These are phyloP conservation scores for Harpalus rufipes DNA, from an alignment of 2,888 invertebrate genomes.

Conservation along the genomic window DNA sequence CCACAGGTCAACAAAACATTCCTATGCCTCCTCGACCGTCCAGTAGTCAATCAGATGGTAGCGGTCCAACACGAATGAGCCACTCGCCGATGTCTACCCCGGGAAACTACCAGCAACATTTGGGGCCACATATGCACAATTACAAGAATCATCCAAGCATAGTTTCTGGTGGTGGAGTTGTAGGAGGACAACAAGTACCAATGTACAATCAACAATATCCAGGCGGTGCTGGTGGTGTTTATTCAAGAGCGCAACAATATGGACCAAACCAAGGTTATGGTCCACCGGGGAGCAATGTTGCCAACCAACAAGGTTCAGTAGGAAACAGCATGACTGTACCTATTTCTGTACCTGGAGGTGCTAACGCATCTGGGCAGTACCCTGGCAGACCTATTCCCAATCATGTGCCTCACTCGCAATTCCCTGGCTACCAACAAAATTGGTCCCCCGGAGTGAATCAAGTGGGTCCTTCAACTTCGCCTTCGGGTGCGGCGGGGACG, in stretches of 20 bases:
- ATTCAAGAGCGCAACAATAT: conserved; percentile 79
- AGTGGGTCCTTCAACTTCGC: conserved; percentile 75
- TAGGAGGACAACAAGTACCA: conserved; percentile 78
- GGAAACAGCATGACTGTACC: conserved; percentile 69
- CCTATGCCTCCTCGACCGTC: conserved; percentile 97
- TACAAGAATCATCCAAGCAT: conserved; percentile 83
- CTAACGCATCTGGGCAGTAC: conserved; percentile 75
- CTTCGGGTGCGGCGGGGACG: conserved; percentile 61
- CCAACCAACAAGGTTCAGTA: conserved; percentile 59
- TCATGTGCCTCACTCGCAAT: conserved; percentile 79
- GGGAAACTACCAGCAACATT: conserved; percentile 80
- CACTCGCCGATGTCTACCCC: conserved; percentile 85
- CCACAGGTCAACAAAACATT: conserved; percentile 92
- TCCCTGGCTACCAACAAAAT: conserved; percentile 70
- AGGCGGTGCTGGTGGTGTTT: conserved; percentile 78
- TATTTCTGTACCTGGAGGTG: conserved; percentile 41
- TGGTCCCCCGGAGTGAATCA: conserved; percentile 62
- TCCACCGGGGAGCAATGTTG: conserved; percentile 77
- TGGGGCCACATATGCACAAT: conserved; percentile 81
- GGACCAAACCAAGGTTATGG: conserved; percentile 78
- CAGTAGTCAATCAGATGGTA: conserved; percentile 84
- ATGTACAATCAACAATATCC: conserved; percentile 80
- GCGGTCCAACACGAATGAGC: conserved; percentile 83
- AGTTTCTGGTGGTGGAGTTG: conserved; percentile 74
- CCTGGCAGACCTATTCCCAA: conserved; percentile 80